Evolutionary conservation across 2,113 vertebrate species (phyloP).

Genomic region (Paratilapia polleni): DNA sequence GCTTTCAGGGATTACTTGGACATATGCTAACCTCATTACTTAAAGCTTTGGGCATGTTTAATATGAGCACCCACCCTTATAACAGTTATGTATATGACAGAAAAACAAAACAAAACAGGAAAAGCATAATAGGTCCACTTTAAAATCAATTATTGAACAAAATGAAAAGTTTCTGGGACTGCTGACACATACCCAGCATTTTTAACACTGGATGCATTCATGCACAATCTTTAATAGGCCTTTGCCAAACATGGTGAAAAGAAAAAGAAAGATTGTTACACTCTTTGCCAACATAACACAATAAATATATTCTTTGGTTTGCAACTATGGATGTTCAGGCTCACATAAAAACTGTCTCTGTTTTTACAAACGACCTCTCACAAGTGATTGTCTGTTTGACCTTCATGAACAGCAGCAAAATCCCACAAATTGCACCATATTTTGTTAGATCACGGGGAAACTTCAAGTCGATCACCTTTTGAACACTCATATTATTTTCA

Average conservation of each 20-base stretch:
- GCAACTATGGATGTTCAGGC: not conserved
- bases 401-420: slow-evolving; percentile 51
- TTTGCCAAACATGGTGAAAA: not conserved
- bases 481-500: not conserved
- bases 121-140: not conserved
- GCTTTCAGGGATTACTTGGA: not conserved
- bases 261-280: not conserved
- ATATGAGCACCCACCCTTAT: not conserved
- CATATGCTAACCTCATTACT: not conserved
- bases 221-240: not conserved
- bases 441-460: not conserved
- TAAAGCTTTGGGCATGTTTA: not conserved
- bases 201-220: slow-evolving; percentile 35
- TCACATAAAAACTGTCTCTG: not conserved
- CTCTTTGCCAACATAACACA: slow-evolving; percentile 11
- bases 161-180: slow-evolving; percentile 7
- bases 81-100: not conserved
- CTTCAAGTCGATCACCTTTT: not conserved
- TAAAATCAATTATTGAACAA: slow-evolving; percentile 8
- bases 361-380: slow-evolving; percentile 4
- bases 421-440: slow-evolving; percentile 28
- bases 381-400: slow-evolving; percentile 20
- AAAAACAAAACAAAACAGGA: not conserved
- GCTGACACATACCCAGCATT: slow-evolving; percentile 17
- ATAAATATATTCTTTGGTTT: slow-evolving; percentile 56